Evolutionary conservation across 2,888 invertebrate genomes (phyloP).

Genomic region (Elmis aenea): DNA sequence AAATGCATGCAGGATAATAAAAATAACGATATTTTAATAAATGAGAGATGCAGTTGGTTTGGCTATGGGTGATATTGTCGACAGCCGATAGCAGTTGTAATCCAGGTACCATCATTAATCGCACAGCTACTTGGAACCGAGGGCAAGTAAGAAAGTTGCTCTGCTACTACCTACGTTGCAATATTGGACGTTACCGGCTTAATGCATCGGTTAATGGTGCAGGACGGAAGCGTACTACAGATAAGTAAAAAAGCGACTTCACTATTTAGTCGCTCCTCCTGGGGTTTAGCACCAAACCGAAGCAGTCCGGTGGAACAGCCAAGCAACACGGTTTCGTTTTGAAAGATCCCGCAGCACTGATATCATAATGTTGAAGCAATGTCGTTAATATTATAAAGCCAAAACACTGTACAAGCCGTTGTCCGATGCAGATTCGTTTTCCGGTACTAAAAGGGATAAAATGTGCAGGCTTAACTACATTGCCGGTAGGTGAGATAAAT

Average conservation of each 20-base stretch:
- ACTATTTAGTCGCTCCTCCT: slow-evolving; percentile 34
- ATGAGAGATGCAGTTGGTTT: slow-evolving; percentile 29
- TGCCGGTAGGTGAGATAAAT: slow-evolving; percentile 53
- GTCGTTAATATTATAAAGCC: slow-evolving; percentile 69
- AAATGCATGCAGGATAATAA: slow-evolving; percentile 34
- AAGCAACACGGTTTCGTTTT: slow-evolving; percentile 64
- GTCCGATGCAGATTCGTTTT: slow-evolving; percentile 81
- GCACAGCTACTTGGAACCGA: too few relatives aligned
- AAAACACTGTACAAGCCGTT: slow-evolving; percentile 72
- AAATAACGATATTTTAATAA: slow-evolving; percentile 31
- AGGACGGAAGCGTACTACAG: slow-evolving; percentile 12
- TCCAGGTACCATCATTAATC: too few relatives aligned
- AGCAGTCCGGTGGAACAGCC: slow-evolving; percentile 69
- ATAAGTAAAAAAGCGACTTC: slow-evolving; percentile 3
- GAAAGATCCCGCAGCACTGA: slow-evolving; percentile 55
- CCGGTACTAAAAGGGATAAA: slow-evolving; percentile 85
- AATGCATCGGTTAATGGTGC: slow-evolving; percentile 1
- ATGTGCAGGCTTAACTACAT: slow-evolving; percentile 57
- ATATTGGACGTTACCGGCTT: too few relatives aligned
- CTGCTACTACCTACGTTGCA: too few relatives aligned
- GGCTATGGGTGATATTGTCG: slow-evolving; percentile 1
- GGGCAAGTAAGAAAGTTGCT: too few relatives aligned
- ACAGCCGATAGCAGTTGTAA: too few relatives aligned
- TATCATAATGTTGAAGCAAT: slow-evolving; percentile 65
- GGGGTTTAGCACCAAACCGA: slow-evolving; percentile 57